Evolutionary conservation across 2,797 vertebrate species (phyloP).

Genomic region (Pogonophryne albipinna): DNA sequence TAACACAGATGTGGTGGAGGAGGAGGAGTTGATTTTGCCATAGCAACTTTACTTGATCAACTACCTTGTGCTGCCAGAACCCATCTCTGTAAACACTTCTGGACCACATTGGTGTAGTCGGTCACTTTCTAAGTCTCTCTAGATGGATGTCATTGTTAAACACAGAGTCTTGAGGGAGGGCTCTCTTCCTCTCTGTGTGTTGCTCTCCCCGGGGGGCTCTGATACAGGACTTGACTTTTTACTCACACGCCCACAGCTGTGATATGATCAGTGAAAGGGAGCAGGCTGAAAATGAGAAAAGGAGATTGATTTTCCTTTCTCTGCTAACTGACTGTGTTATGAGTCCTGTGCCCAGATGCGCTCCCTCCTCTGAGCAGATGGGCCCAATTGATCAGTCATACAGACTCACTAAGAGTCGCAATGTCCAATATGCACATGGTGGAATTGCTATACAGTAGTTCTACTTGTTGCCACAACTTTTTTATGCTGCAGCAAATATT

Average conservation of each 20-base stretch:
- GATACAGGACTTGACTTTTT: conserved; percentile 66
- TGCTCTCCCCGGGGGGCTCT: conserved; percentile 45
- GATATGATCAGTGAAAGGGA: conserved; percentile 72
- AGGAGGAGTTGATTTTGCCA: conserved; percentile 20
- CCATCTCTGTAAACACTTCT: background rate
- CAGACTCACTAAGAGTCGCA: background rate
- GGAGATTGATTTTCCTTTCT: conserved; percentile 65
- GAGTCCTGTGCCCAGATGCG: conserved; percentile 55
- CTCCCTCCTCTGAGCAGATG: conserved; percentile 50
- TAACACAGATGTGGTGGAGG: conserved; percentile 47
- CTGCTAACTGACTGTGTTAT: conserved; percentile 39
- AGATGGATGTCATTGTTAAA: conserved; percentile 40
- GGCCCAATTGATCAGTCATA: conserved; percentile 40
- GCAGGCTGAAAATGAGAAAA: conserved; percentile 66
- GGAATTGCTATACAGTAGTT: background rate
- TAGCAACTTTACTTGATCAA: conserved; percentile 40
- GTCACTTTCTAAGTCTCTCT: conserved; percentile 8
- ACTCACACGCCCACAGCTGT: conserved; percentile 58
- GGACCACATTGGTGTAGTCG: background rate
- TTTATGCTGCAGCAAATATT: background rate
- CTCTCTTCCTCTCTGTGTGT: conserved; percentile 21
- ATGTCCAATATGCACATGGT: conserved; percentile 8
- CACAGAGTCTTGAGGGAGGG: conserved; percentile 24
- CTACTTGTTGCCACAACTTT: background rate
- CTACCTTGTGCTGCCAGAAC: conserved; percentile 10